Conservation (phyloP, 2,797 vertebrate genomes). For the Lacerta viridis region DNA sequence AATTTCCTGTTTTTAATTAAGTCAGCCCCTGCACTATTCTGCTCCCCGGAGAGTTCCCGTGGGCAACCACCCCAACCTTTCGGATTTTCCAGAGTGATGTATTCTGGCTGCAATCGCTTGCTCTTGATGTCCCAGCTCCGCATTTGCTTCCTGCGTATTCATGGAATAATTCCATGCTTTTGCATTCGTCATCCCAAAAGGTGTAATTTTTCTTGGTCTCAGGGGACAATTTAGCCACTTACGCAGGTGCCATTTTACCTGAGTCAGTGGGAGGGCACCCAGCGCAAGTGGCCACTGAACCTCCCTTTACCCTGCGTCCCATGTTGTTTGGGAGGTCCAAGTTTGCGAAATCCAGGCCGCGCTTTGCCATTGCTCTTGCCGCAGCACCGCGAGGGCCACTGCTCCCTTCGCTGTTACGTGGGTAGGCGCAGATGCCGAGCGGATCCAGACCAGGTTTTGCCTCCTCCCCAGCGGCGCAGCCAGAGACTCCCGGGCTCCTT, state of each 20-base stretch:
- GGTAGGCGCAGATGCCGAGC: conserved; percentile 2
- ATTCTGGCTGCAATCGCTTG: background rate
- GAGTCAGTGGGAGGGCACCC: conserved; percentile 2
- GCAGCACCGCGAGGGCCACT: background rate
- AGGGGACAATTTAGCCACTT: background rate
- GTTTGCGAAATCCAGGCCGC: background rate
- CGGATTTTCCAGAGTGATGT: background rate
- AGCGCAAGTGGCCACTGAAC: background rate
- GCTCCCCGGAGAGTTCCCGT: background rate
- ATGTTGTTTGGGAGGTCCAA: too few species aligned
- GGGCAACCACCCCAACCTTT: background rate
- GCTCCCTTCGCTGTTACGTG: background rate
- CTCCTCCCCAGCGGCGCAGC: conserved; percentile 52
- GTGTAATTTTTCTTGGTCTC: background rate
- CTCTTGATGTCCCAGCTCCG: background rate
- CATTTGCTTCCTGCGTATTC: background rate
- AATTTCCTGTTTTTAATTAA: background rate
- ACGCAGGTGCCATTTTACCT: background rate
- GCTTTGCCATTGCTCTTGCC: background rate
- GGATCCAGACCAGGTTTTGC: conserved; percentile 71
- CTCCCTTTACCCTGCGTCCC: background rate
- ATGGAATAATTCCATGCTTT: background rate
- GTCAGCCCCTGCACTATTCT: background rate
- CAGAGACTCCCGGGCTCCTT: conserved; percentile 51
- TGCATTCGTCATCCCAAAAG: background rate